Conservation (phyloP, 2,888 invertebrate genomes). For the Chalcis sispes region DNA sequence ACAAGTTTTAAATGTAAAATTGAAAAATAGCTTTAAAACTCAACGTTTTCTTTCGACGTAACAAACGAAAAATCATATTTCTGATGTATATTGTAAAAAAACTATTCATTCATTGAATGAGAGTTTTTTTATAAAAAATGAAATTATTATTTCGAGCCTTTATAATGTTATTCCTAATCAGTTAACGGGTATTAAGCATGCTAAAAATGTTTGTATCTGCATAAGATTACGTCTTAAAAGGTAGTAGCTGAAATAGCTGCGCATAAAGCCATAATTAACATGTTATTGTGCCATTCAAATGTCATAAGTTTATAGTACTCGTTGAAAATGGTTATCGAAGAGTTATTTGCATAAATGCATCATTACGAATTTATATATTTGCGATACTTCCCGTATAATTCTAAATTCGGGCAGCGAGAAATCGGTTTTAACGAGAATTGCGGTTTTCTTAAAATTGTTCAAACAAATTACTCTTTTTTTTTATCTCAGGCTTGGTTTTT, state of each 20-base stretch:
- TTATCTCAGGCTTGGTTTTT: conserved; percentile 36
- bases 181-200: conserved; percentile 19
- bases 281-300: conserved; percentile 53
- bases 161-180: conserved; percentile 28
- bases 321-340: conserved; percentile 40
- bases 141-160: conserved; percentile 2
- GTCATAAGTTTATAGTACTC: conserved; percentile 49
- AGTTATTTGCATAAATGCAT: conserved; percentile 52
- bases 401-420: background rate
- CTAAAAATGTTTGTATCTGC: conserved; percentile 35
- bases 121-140: background rate
- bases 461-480: conserved; percentile 13
- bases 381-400: conserved; percentile 12
- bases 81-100: background rate
- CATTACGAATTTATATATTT: conserved; percentile 46
- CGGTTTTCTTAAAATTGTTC: conserved; percentile 20
- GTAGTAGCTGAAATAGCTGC: conserved; percentile 46
- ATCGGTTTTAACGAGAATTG: background rate
- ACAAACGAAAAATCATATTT: background rate
- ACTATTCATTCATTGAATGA: background rate
- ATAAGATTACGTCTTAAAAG: conserved; percentile 19
- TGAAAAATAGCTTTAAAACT: background rate
- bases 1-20: background rate
- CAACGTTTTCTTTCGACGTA: background rate
- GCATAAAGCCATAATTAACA: conserved; percentile 49